Base-by-base conservation (phyloP, 2,113 vertebrate genomes). In the Emydura subglobosa region DNA sequence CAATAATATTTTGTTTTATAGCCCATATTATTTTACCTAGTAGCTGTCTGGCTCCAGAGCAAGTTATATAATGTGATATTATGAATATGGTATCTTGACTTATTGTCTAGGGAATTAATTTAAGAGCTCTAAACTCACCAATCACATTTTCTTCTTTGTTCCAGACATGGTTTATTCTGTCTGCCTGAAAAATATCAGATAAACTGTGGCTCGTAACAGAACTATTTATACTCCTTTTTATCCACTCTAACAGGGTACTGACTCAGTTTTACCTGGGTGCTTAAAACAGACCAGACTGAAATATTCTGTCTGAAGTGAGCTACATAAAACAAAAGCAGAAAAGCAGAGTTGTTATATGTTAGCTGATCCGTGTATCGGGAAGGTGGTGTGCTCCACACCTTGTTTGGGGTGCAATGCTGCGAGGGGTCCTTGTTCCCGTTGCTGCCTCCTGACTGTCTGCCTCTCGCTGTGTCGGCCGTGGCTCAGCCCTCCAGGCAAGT, bases 1-100 rank as follows among this genome's bases (percentile, higher is more conserved):
- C 83, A 93, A 95, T 89, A 96, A 90, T 97, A 93, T 96, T 97
- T 96, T 96, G 89, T 87, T 96, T 97, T 96, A 96, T 92, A 96
- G 90, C 94, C 91, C 89, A 76, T 65, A 92, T 81, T 95, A 91
- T 93, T 97, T 97, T 91, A 93, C 85, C 95, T 96, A 92, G 95
- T 94, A 97, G 92, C 90, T 92, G 89, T 82, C 91, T 94, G 85
- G 68, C 87, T 97, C 87, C 78, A 94, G 65, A 72, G 5, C 65
- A 87, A 87, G 83, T 96, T 95, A 89, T 74, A 76, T 94, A 97
- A 96, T 78, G 17, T 92, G 88, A 81, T 92, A 90, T 79, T 97
- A 96, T 94, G 94, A 97, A 94, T 94, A 87, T 86, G n/a, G 84
- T 96, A 86, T 86, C 88, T 96, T 91, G 93, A 96, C 92, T 92